Evolutionary conservation across 92 coral and sea anemone species (phyloP).

Genomic region (Zoanthus solanderi): DNA sequence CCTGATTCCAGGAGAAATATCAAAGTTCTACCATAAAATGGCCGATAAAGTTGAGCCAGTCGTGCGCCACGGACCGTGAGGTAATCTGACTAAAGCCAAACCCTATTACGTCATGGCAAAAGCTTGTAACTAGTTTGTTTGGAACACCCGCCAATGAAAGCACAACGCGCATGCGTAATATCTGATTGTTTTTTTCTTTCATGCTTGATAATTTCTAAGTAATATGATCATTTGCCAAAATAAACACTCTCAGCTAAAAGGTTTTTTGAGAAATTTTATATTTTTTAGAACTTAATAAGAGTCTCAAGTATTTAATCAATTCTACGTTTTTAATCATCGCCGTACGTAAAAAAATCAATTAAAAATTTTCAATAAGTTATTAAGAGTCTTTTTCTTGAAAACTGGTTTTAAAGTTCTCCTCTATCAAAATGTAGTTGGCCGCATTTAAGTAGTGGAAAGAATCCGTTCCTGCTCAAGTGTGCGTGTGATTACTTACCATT

Average conservation of each 20-base stretch:
- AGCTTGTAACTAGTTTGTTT: conserved; percentile 60
- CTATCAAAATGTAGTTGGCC: no score
- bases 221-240: conserved; percentile 53
- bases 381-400: no score
- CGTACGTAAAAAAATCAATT: no score
- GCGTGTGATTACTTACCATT: no score
- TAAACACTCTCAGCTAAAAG: neutral
- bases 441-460: no score
- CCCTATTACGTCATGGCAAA: conserved; percentile 87
- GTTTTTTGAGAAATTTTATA: neutral
- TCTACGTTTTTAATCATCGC: no score
- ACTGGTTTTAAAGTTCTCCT: no score
- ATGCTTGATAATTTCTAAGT: conserved; percentile 66
- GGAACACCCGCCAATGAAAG: conserved; percentile 64
- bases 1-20: conserved; percentile 35
- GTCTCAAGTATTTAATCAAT: no score
- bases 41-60: conserved; percentile 21
- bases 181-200: neutral
- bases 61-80: conserved; percentile 70
- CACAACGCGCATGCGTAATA: conserved; percentile 22
- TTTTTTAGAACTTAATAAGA: neutral
- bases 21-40: conserved; percentile 24
- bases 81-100: conserved; percentile 76
- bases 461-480: no score
- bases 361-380: no score